A percentile compares a stretch with the other conserved stretches of the same genome.
Conservation (phyloP, 2,888 invertebrate genomes). For the Ophion ventricosus region DNA sequence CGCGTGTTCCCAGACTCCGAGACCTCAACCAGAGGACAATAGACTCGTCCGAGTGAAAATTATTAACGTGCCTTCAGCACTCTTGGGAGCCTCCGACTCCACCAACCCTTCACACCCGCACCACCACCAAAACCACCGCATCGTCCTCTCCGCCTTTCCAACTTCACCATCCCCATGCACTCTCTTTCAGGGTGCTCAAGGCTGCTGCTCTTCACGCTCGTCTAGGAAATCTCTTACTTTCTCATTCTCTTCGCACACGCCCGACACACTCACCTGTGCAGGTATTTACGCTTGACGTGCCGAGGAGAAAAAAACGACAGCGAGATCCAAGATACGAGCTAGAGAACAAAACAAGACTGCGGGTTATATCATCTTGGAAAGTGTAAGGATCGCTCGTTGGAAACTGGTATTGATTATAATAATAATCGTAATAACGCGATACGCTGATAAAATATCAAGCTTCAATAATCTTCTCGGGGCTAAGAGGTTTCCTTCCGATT, state of each 20-base stretch:
- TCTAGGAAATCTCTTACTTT: constrained; percentile 67
- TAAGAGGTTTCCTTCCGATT: neutral
- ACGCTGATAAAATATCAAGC: neutral
- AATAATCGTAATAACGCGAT: constrained; percentile 7
- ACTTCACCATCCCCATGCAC: constrained; percentile 25
- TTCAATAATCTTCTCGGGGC: neutral
- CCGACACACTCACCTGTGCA: constrained; percentile 19
- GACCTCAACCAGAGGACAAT: constrained; percentile 76
- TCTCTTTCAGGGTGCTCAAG: constrained; percentile 51
- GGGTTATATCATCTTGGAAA: constrained; percentile 10
- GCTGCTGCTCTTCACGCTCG: constrained; percentile 55
- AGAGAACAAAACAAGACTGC: constrained; percentile 40
- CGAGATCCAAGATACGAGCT: constrained; percentile 20
- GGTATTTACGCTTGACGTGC: constrained; percentile 55
- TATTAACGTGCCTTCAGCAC: constrained; percentile 78
- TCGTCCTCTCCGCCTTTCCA: constrained; percentile 5
- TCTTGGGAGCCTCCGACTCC: constrained; percentile 48
- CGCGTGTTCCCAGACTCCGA: constrained; percentile 75
- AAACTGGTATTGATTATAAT: neutral
- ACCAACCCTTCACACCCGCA: constrained; percentile 7
- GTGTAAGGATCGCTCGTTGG: neutral
- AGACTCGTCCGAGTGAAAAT: constrained; percentile 81
- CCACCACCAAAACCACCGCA: constrained; percentile 18
- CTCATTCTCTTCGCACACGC: constrained; percentile 35
- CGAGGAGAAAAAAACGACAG: constrained; percentile 62